Evolutionary conservation across 1,140 invertebrate species (phyloP).

Genomic region (Calosoma granatense): DNA sequence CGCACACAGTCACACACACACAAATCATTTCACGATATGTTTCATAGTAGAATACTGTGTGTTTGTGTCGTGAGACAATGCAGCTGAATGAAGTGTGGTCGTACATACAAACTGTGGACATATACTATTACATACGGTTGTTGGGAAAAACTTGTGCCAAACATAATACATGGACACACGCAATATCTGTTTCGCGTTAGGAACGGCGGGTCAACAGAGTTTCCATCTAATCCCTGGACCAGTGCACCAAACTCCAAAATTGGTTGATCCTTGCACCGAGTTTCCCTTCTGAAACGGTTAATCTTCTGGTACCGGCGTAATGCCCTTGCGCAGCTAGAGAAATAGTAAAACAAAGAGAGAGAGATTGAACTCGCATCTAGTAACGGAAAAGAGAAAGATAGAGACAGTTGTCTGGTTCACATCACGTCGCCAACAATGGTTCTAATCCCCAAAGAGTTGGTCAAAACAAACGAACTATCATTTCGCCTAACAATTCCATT

Average conservation of each 20-base stretch:
- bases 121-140: not conserved
- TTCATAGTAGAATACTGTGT: too few species aligned
- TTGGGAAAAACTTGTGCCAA: not conserved
- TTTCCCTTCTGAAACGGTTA: constrained; percentile 7
- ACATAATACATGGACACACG: not conserved
- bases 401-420: not conserved
- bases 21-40: too few species aligned
- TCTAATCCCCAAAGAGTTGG: constrained; percentile 6
- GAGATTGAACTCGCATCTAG: too few species aligned
- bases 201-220: not conserved
- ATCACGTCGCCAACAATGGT: constrained; percentile 7
- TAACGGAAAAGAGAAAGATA: too few species aligned
- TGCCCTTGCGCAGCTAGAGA: not conserved
- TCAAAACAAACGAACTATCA: constrained; percentile 8
- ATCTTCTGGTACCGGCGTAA: not conserved
- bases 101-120: too few species aligned
- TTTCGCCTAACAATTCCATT: constrained; percentile 6
- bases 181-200: constrained; percentile 3
- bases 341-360: not conserved
- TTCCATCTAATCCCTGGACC: not conserved
- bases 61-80: not conserved
- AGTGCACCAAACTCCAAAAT: not conserved
- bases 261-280: constrained; percentile 5
- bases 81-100: not conserved
- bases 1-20: too few species aligned